Base-by-base conservation (phyloP, 2,888 invertebrate genomes). In the Catotricha subobsoleta region DNA sequence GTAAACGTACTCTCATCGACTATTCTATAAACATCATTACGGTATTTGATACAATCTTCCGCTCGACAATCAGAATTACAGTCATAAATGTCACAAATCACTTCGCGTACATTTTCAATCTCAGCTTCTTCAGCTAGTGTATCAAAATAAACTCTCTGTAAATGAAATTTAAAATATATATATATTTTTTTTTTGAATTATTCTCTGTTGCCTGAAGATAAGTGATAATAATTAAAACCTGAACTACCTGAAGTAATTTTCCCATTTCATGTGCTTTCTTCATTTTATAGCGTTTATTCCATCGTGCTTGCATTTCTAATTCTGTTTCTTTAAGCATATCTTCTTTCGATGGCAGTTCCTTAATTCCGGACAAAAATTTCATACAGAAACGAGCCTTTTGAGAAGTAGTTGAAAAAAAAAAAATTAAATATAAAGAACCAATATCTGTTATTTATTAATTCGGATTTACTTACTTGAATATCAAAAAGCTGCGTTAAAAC, bases 401-500 rank as follows among this genome's bases (percentile, higher is more conserved):
- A 16, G 12, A 15, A 16, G 2, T 6, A 18, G 40, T 43, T 19
- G 20, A 37, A 41, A 41, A 19, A 41, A 1, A 19, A 23, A 29
- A 29, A 41, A 31, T 28, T 29, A 29, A 23, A 21, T 25, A 28
- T 8, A 12, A 29, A 12, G 7, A 6, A 36, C 21, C 41, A 34
- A 29, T 9, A 30, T 31, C 20, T 21, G 25, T 10, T 35, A 30
- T 31, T 19, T 30, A 34, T 36, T 34, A 31, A 16, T 8, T 41
- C n/a, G n/a, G n/a, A n/a, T n/a, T n/a, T n/a, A 25, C 25, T 10
- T 52, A 84, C 80, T 69, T 90, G 90, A 29, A 83, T 57, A 54
- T 91, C 84, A 57, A 82, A 84, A 68, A 84, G 74, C 44, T 82
- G 81, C 58, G 87, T 84, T 0, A 88, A 82, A 55, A 81, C 80